Conservation (phyloP, 2,888 invertebrate genomes). For the Tanypteryx hageni region DNA sequence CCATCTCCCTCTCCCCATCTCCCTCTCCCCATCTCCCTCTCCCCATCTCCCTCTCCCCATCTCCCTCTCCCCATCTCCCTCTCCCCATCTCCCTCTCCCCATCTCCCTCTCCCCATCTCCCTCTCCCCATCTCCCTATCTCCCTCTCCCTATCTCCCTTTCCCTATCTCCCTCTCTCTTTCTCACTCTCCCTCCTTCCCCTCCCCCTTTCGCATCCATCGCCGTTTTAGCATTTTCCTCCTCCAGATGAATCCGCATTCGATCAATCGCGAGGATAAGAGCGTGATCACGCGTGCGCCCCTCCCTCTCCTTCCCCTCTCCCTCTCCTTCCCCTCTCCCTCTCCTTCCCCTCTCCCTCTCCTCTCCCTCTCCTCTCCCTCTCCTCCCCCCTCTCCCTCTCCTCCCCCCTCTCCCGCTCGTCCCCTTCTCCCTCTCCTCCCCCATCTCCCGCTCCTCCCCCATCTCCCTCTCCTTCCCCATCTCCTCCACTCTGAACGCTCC, state of each 20-base stretch:
- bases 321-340: neutral
- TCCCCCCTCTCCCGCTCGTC: too few species aligned
- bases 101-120: neutral
- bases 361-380: neutral
- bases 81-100: neutral
- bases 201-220: constrained; percentile 1
- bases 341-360: neutral
- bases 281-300: neutral
- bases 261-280: neutral
- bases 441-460: neutral
- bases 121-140: neutral
- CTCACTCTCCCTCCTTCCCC: neutral
- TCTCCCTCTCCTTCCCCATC: neutral
- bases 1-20: neutral
- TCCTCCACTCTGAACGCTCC: too few species aligned
- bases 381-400: neutral
- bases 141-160: neutral
- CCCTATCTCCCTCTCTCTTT: neutral
- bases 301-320: neutral
- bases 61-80: neutral
- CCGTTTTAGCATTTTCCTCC: neutral
- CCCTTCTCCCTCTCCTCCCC: neutral
- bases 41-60: neutral
- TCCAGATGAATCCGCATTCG: neutral
- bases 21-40: neutral